These are phyloP conservation scores for Syngnathoides biaculeatus DNA, from an alignment of 2,113 vertebrate species.

Conservation along the genomic window DNA sequence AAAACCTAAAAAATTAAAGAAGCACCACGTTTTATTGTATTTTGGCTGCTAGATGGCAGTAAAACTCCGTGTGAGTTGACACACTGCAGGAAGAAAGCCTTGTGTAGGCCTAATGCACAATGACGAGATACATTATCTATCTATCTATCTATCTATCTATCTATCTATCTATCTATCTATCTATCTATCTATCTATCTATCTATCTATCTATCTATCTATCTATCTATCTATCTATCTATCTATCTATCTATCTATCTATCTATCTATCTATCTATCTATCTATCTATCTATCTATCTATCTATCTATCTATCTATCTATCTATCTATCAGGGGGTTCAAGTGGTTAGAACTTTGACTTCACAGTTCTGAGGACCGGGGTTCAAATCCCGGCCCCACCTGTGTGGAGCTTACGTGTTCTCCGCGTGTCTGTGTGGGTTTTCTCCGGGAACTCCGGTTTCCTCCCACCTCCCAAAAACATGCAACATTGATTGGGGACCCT, in stretches of 20 bases:
- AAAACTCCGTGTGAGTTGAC: slow-evolving; percentile 26
- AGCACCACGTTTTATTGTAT: too few species aligned
- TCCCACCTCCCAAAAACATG: too few species aligned
- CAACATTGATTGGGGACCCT: too few species aligned
- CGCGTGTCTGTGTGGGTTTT: too few species aligned
- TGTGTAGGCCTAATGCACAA: neutral
- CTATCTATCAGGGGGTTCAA: too few species aligned
- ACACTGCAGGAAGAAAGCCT: neutral
- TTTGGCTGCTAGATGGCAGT: slow-evolving; percentile 67
- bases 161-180: neutral
- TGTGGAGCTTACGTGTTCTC: too few species aligned
- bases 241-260: neutral
- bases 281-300: neutral
- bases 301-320: neutral
- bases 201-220: neutral
- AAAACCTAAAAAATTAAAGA: too few species aligned
- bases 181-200: neutral
- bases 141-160: neutral
- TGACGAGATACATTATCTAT: neutral
- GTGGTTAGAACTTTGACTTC: too few species aligned
- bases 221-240: neutral
- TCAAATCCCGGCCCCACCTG: too few species aligned
- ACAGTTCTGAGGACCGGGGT: too few species aligned
- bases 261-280: neutral
- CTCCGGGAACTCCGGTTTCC: too few species aligned